phyloP scores from a whole-genome alignment of 2,113 vertebrate genomes.

The Sisor rabdophorus region DNA sequence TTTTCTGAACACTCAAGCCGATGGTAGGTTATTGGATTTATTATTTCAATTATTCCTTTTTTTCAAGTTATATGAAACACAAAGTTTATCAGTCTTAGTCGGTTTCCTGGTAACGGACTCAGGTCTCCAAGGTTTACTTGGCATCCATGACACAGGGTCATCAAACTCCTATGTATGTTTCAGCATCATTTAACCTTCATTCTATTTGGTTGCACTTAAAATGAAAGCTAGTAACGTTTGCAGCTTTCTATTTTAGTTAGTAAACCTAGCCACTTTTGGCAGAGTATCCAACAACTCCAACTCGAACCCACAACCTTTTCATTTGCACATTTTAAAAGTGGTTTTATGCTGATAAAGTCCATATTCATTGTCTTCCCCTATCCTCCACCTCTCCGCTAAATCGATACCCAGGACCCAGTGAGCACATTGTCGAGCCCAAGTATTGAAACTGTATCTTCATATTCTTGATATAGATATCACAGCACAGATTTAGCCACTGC shows the following conservation, averaged over 20 bases:
- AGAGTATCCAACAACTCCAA: neutral
- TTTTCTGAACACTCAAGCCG: conserved; percentile 61
- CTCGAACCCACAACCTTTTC: neutral
- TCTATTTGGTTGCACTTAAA: too few species aligned
- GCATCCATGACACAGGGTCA: neutral
- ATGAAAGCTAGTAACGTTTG: neutral
- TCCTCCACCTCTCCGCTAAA: neutral
- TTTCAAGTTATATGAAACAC: neutral
- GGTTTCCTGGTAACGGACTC: neutral
- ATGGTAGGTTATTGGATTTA: conserved; percentile 58
- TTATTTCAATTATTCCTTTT: neutral
- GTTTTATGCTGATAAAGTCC: neutral
- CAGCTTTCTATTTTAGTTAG: too few species aligned
- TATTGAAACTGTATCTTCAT: neutral
- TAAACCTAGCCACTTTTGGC: neutral
- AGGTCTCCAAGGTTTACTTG: neutral
- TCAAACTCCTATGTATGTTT: neutral
- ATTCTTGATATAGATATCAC: conserved; percentile 10
- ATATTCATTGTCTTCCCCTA: neutral
- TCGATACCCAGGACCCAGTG: neutral
- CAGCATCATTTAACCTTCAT: neutral
- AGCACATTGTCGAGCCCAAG: neutral
- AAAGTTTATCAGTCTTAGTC: neutral
- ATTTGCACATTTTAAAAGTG: neutral
- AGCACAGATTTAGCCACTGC: neutral